Evolutionary conservation across 2,113 vertebrate genomes (phyloP), one percentile per base, ranked within the genome.

Genomic region (Calonectris borealis): DNA sequence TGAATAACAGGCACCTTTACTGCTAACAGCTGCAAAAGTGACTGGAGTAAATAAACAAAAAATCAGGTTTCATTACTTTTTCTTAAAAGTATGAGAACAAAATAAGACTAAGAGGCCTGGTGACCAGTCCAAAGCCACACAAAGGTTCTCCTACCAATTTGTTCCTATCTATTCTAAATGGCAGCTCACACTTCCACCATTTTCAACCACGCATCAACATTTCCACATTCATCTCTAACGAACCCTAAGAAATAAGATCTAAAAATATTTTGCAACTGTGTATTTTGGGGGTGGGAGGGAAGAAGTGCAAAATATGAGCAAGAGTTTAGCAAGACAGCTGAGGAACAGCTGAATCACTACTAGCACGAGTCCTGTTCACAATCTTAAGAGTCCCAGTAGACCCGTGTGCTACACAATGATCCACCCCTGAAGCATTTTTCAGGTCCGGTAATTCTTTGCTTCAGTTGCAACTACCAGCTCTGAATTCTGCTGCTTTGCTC

Each of bases 261-360:
- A 83, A 65, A 96, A 91, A 60, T 91, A 96, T 65, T 83, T 82
- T 32, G 64, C 70, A 92, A 94, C 64, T 73, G 54, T 66, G 42
- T 91, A 89, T 89, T 94, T 93, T 64, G 58, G n/a, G 79, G 80
- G 42, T 80, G 83, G 91, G 66, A 88, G 80, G 83, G 86, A 90
- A 95, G 92, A 90, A 83, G 62, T 48, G 84, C 81, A 92, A 95
- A 86, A 86, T 26, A 64, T 9, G 44, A 96, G 88, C 60, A 71
- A 73, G 73, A 73, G 65, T 88, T 89, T 20, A 82, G 83, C 65
- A 86, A 71, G 91, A 96, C 96, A 97, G 94, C 94, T 97, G 96
- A 93, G 83, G 76, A 91, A 83, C 95, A 97, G 93, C 93, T 96
- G 94, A 96, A 73, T 34, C 72, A 55, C 78, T 38, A 36, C 60